phyloP scores from a whole-genome alignment of 1,140 invertebrate species.

The Armadillidium nasatum region DNA sequence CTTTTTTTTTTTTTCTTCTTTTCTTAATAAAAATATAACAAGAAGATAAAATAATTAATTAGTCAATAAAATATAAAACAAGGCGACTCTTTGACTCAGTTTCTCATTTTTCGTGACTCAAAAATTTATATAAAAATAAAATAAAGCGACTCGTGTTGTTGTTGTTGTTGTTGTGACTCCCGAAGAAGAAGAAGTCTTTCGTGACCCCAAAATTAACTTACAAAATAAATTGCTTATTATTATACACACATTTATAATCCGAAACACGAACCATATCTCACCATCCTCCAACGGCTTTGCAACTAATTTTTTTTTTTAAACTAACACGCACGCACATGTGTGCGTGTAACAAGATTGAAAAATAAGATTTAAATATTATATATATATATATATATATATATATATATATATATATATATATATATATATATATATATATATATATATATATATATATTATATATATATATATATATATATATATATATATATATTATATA shows the following conservation, averaged over 20 bases:
- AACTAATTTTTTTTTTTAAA: no score
- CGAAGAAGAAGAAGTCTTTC: neutral
- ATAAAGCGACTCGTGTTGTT: neutral
- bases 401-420: neutral
- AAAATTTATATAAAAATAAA: neutral
- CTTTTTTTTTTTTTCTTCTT: no score
- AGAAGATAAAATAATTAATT: no score
- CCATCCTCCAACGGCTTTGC: no score
- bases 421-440: neutral
- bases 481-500: neutral
- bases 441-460: neutral
- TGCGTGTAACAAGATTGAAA: neutral
- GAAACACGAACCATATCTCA: neutral
- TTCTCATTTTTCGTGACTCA: no score
- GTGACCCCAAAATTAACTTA: conserved; percentile 1
- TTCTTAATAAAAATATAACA: no score
- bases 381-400: neutral
- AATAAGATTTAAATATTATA: neutral
- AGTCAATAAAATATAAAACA: no score
- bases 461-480: neutral
- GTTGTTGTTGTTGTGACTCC: neutral
- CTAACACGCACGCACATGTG: neutral
- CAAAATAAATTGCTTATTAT: neutral
- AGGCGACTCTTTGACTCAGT: no score
- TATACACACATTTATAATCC: neutral